Evolutionary conservation across 2,113 vertebrate genomes (phyloP).

Genomic region (Paratilapia polleni): DNA sequence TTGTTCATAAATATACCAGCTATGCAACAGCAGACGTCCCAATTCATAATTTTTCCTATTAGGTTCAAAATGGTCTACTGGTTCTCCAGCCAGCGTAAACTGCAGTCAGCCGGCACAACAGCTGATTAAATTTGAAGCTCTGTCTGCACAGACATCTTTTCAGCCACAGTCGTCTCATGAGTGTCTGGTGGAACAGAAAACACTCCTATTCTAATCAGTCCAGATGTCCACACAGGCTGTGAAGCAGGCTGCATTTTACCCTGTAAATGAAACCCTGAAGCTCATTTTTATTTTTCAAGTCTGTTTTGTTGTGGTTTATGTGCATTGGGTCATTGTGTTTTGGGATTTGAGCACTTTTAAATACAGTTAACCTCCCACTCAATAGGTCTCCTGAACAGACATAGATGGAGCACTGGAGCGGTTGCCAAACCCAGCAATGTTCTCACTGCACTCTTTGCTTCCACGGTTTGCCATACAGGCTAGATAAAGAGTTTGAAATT

Average conservation of each 20-base stretch:
- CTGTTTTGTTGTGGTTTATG: neutral
- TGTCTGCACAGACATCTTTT: slow-evolving; percentile 5
- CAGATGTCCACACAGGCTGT: slow-evolving; percentile 12
- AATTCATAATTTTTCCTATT: slow-evolving; percentile 1
- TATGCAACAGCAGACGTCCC: neutral
- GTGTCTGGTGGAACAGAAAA: slow-evolving; percentile 12
- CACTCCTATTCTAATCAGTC: slow-evolving; percentile 7
- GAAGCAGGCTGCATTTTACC: neutral
- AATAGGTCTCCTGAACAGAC: no score
- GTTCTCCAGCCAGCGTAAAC: neutral
- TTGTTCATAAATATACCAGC: neutral
- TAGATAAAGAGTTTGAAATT: no score
- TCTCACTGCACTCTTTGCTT: no score
- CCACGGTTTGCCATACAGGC: no score
- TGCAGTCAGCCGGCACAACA: neutral
- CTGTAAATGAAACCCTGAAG: neutral
- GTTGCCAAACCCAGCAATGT: no score
- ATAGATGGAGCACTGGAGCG: no score
- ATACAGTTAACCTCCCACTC: no score
- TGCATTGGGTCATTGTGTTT: neutral
- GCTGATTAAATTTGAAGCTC: slow-evolving; percentile 10
- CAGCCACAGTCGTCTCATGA: neutral
- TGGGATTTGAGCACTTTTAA: neutral
- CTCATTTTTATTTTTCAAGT: neutral
- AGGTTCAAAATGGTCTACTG: neutral